A percentile compares a stretch with the other conserved stretches of the same genome.
Conservation (phyloP, 2,797 vertebrate species). For the Pygocentrus nattereri region DNA sequence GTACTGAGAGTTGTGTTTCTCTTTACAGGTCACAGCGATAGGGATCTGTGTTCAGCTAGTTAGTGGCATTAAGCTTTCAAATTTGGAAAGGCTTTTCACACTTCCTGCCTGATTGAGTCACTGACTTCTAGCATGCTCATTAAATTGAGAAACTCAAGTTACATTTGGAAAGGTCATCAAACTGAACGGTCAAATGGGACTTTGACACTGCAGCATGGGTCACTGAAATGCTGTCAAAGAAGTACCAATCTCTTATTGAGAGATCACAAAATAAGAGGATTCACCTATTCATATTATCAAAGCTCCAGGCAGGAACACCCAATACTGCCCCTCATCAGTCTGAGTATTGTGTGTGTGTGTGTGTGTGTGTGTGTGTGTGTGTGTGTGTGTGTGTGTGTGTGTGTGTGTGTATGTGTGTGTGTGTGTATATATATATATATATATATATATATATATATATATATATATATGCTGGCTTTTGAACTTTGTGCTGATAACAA, state of each 20-base stretch:
- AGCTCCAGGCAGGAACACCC: not conserved
- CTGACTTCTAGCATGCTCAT: slow-evolving; percentile 16
- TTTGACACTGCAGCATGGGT: slow-evolving; percentile 22
- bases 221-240: not conserved
- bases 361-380: too few relatives aligned
- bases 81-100: slow-evolving; percentile 19
- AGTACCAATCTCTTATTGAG: not conserved
- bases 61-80: slow-evolving; percentile 7
- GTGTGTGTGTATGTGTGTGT: too few relatives aligned
- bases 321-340: not conserved
- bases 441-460: too few relatives aligned
- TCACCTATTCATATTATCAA: not conserved
- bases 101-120: not conserved
- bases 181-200: slow-evolving; percentile 19
- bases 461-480: too few relatives aligned
- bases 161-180: slow-evolving; percentile 27
- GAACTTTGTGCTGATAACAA: too few relatives aligned
- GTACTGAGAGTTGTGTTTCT: not conserved
- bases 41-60: slow-evolving; percentile 42
- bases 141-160: slow-evolving; percentile 25
- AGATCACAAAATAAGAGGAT: not conserved
- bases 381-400: too few relatives aligned
- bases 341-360: too few relatives aligned
- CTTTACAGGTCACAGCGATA: slow-evolving; percentile 30
- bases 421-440: too few relatives aligned